Evolutionary conservation across 2,888 invertebrate species (phyloP), one percentile per base, ranked within the genome.

Genomic region (Perizoma flavofasciatum): DNA sequence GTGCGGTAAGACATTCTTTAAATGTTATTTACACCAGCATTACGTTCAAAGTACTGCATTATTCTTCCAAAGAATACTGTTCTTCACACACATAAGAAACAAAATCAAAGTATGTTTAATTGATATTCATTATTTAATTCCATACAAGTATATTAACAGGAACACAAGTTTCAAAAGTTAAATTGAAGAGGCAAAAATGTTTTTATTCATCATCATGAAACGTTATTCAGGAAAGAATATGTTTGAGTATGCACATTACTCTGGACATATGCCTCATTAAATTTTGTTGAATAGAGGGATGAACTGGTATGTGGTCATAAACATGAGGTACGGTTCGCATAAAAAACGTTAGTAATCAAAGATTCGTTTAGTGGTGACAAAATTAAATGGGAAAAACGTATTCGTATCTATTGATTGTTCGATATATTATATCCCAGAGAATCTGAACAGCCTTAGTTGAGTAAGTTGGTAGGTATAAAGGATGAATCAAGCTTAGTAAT

Each of bases 251-350:
- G 58, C 9, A 43, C 6, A 52, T 9, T 11, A 35, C 53, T 52
- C 33, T 39, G 56, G 75, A 68, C 74, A 77, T 73, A 82, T 79
- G 88, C 85, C 88, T 90, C 89, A 89, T 90, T 89, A 89, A 88
- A 88, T 88, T 88, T 86, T 89, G 88, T 89, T 89, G 89, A 88
- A 89, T 87, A 87, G 89, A 87, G 86, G 85, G 88, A 85, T 85
- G 85, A 85, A 81, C 79, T 71, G 69, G 70, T 72, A 73, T 79
- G 79, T 79, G 83, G 84, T 79, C 85, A 83, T 78, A 81, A 74
- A 74, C 71, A 70, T 43, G 62, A 65, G 51, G 78, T 81, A 85
- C 67, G 44, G 78, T 70, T 59, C 48, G 69, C 77, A 82, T 3
- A 11, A 1, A 40, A 41, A 33, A 43, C 49, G 22, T 22, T 2